phyloP scores from a whole-genome alignment of 2,888 invertebrate genomes.

The Strigamia crassipes region DNA sequence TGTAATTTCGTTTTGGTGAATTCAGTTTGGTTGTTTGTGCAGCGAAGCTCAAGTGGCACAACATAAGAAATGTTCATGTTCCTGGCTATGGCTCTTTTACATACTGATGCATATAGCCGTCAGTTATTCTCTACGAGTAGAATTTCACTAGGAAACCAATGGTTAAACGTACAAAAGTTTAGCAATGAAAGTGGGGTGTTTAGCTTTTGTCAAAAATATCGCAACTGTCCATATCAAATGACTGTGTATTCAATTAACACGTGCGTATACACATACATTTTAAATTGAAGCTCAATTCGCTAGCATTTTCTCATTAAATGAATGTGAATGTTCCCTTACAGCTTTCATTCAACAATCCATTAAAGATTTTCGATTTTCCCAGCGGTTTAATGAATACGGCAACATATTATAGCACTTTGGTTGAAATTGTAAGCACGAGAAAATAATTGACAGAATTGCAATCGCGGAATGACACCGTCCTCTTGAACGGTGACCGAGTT shows the following conservation, averaged over 20 bases:
- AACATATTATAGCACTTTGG: not conserved
- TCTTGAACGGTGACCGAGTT: slow-evolving; percentile 9
- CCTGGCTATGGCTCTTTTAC: too few relatives aligned
- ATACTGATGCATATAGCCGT: too few relatives aligned
- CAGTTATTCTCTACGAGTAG: too few relatives aligned
- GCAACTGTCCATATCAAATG: too few relatives aligned
- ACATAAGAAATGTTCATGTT: too few relatives aligned
- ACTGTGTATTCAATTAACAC: not conserved
- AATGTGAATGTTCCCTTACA: not conserved
- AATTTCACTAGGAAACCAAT: too few relatives aligned
- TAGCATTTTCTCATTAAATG: not conserved
- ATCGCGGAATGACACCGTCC: not conserved
- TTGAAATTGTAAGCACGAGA: not conserved
- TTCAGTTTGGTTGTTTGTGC: too few relatives aligned
- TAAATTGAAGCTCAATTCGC: not conserved
- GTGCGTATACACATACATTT: not conserved
- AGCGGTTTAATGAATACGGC: not conserved
- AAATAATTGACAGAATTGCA: slow-evolving; percentile 16
- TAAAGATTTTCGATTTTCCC: not conserved
- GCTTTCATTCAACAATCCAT: not conserved
- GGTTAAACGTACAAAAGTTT: too few relatives aligned
- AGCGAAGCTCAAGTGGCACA: too few relatives aligned
- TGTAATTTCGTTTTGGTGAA: too few relatives aligned
- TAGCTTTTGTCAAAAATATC: too few relatives aligned
- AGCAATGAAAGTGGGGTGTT: too few relatives aligned